Evolutionary conservation across 2,113 vertebrate species (phyloP), one percentile per base, ranked within the genome.

Genomic region (Amphilophus citrinellus): DNA sequence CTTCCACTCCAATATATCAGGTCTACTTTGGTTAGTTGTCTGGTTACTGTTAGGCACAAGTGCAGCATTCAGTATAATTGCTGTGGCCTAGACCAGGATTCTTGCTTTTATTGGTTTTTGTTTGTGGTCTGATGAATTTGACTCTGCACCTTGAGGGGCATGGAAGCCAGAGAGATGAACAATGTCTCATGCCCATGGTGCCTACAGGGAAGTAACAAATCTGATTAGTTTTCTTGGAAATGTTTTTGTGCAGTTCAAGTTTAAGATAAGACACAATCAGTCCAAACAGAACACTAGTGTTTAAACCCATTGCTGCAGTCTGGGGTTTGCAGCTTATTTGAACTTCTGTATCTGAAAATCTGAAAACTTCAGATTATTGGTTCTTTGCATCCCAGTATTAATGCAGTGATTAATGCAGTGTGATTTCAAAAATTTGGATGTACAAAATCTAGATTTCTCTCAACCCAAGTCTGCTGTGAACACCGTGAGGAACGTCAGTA

Each of bases 51-150:
- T 37, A 61, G 58, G 76, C 56, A 71, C 22, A 27, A 77, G 57
- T 61, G 80, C 61, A 62, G 68, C 44, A 20, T 56, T 61, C 20
- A 56, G 44, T 32, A 8, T 56, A 18, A n/a, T 35, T 30, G 15
- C 42, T 65, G 60, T 79, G 42, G 63, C 63, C 79, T 42, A 20
- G 60, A 18, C 13, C 27, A 0, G 39, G 20, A 39, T 37, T 27
- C 50, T 66, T 62, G 27, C 62, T 58, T 63, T 58, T 71, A 20
- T 30, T 3, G 2, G 2, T 22, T 77, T 47, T 47, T 71, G 53
- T 85, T 75, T 83, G 59, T n/a, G 35, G 47, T 50, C 61, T 32
- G 77, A 35, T 77, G 47, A 63, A 73, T 42, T 79, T 53, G 10
- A 7, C 7, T 17, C 15, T 13, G 5, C 39, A 27, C 3, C 58